Conservation (phyloP, 2,888 invertebrate genomes). For the Pseudococcus viburni region DNA sequence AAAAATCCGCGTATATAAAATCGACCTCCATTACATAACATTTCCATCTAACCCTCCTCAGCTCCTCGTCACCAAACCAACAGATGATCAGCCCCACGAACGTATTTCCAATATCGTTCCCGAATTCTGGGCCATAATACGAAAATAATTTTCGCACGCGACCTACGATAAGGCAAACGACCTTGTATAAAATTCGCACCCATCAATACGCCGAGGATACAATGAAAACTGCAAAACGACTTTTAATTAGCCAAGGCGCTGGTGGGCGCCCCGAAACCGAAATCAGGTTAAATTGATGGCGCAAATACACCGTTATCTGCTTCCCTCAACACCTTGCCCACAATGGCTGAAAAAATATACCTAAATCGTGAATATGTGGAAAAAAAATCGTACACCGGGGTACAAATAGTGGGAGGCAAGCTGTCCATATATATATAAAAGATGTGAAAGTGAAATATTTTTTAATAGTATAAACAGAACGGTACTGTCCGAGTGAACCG, state of each 20-base stretch:
- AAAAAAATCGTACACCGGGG: slow-evolving; percentile 19
- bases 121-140: background rate
- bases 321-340: slow-evolving; percentile 12
- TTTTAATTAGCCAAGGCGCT: slow-evolving; percentile 5
- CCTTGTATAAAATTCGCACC: slow-evolving; percentile 27
- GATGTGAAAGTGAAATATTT: slow-evolving; percentile 66
- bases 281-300: slow-evolving; percentile 53
- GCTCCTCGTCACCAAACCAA: background rate
- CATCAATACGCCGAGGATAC: background rate
- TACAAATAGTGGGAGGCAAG: slow-evolving; percentile 51
- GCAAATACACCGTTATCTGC: slow-evolving; percentile 8
- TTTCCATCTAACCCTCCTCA: background rate
- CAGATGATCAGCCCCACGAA: background rate
- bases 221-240: slow-evolving; percentile 14
- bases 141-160: background rate
- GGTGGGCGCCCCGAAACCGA: slow-evolving; percentile 20
- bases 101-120: background rate
- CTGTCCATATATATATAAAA: slow-evolving; percentile 62
- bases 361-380: slow-evolving; percentile 30
- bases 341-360: slow-evolving; percentile 4
- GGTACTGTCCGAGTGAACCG: slow-evolving; percentile 65
- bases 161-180: slow-evolving; percentile 4
- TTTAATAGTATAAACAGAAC: slow-evolving; percentile 64
- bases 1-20: background rate
- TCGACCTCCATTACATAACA: background rate